phyloP scores from a whole-genome alignment of 1,140 invertebrate species.

The Aphaenogaster floridana region DNA sequence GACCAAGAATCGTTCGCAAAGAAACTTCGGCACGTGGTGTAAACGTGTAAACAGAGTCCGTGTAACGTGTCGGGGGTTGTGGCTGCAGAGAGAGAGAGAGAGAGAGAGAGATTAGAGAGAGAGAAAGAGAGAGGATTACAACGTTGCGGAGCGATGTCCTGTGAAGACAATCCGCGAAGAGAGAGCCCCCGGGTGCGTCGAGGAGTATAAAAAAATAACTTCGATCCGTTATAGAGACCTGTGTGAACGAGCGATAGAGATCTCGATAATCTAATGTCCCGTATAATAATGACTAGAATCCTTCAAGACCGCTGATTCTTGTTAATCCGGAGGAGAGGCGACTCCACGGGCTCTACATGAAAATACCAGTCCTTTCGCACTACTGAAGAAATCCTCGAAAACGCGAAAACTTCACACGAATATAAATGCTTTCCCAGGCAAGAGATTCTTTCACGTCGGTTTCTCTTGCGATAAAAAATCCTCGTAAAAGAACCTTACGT shows the following conservation, averaged over 20 bases:
- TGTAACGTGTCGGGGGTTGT: conserved; percentile 51
- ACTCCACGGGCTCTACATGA: conserved; percentile 3
- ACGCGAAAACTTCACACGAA: neutral
- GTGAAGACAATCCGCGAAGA: conserved; percentile 33
- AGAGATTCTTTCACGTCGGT: neutral
- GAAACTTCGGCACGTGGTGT: conserved; percentile 61
- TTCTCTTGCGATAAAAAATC: neutral
- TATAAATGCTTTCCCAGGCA: neutral
- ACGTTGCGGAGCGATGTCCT: conserved; percentile 23
- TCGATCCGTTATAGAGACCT: conserved; percentile 45
- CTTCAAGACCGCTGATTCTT: conserved; percentile 52
- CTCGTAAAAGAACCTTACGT: neutral
- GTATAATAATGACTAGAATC: conserved; percentile 73
- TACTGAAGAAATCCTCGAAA: neutral
- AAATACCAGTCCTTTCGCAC: conserved; percentile 4
- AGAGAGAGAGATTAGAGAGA: conserved; percentile 10
- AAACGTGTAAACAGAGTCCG: conserved; percentile 74
- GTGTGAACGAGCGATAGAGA: conserved; percentile 45
- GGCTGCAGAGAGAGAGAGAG: conserved; percentile 16
- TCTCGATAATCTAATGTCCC: conserved; percentile 52
- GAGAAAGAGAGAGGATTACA: neutral
- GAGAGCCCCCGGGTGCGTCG: conserved; percentile 13
- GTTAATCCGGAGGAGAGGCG: conserved; percentile 27
- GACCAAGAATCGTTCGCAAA: conserved; percentile 64
- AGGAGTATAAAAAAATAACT: conserved; percentile 63